Conservation (phyloP, 2,797 vertebrate species). For the Microctenopoma stevenorrisi region DNA sequence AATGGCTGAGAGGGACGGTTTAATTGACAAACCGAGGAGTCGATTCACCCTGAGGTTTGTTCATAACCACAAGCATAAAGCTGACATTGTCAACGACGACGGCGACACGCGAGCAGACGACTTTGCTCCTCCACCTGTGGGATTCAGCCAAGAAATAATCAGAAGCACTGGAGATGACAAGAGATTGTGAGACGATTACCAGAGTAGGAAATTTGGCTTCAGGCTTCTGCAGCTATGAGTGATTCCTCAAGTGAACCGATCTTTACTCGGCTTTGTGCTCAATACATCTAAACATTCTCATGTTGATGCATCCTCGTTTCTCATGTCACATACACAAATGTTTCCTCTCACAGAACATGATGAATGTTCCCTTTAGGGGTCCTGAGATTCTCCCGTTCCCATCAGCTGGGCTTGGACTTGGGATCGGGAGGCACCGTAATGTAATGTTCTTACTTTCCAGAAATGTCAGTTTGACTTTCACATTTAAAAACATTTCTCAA, state of each 20-base stretch:
- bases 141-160: too few relatives aligned
- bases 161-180: not conserved
- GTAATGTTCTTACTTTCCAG: too few relatives aligned
- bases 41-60: conserved; percentile 28
- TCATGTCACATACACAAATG: not conserved
- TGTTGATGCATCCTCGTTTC: too few relatives aligned
- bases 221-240: not conserved
- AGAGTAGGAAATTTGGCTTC: not conserved
- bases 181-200: not conserved
- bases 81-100: conserved; percentile 5
- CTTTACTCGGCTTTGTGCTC: not conserved
- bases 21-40: conserved; percentile 38
- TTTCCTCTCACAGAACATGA: too few relatives aligned
- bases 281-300: not conserved
- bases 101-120: conserved; percentile 4
- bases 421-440: too few relatives aligned
- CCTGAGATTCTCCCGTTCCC: too few relatives aligned
- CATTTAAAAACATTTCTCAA: too few relatives aligned
- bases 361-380: too few relatives aligned
- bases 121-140: not conserved
- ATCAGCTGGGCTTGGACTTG: too few relatives aligned
- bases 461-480: too few relatives aligned
- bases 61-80: conserved; percentile 31
- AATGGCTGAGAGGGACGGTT: conserved; percentile 1
- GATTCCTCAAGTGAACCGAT: not conserved